Evolutionary conservation across 2,888 invertebrate genomes (phyloP).

Genomic region (Pyralis farinalis): DNA sequence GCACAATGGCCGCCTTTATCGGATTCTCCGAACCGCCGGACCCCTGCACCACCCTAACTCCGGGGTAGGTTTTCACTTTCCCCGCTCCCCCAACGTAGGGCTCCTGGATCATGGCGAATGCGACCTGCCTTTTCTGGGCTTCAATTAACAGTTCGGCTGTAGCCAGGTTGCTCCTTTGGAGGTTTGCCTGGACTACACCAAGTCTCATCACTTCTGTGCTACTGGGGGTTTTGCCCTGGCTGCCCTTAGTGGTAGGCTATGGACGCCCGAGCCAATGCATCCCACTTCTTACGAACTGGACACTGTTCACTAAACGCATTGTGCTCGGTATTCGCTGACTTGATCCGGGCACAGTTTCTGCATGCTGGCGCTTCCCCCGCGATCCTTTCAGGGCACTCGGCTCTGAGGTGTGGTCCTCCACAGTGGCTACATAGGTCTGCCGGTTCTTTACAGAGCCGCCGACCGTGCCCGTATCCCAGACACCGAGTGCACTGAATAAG

Average conservation of each 20-base stretch:
- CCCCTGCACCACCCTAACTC: not conserved
- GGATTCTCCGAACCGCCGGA: not conserved
- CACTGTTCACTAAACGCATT: slow-evolving; percentile 10
- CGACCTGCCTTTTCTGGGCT: not conserved
- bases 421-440: slow-evolving; percentile 15
- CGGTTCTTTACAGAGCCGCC: slow-evolving; percentile 9
- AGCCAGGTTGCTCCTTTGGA: slow-evolving; percentile 6
- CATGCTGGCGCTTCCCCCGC: slow-evolving; percentile 4
- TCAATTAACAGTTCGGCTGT: slow-evolving; percentile 8
- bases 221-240: not conserved
- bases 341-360: slow-evolving; percentile 3
- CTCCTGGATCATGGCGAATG: slow-evolving; percentile 8
- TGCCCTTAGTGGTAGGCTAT: slow-evolving; percentile 8
- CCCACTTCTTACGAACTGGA: slow-evolving; percentile 5
- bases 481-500: slow-evolving; percentile 17
- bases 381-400: not conserved
- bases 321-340: not conserved
- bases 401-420: slow-evolving; percentile 2
- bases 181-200: slow-evolving; percentile 6
- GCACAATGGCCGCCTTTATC: slow-evolving; percentile 11
- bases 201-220: too few relatives aligned
- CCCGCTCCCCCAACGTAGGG: slow-evolving; percentile 6
- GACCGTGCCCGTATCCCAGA: slow-evolving; percentile 14
- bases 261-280: slow-evolving; percentile 5
- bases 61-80: not conserved